Evolutionary conservation across 2,113 vertebrate genomes (phyloP).

Genomic region (Xyliphius kryptos): DNA sequence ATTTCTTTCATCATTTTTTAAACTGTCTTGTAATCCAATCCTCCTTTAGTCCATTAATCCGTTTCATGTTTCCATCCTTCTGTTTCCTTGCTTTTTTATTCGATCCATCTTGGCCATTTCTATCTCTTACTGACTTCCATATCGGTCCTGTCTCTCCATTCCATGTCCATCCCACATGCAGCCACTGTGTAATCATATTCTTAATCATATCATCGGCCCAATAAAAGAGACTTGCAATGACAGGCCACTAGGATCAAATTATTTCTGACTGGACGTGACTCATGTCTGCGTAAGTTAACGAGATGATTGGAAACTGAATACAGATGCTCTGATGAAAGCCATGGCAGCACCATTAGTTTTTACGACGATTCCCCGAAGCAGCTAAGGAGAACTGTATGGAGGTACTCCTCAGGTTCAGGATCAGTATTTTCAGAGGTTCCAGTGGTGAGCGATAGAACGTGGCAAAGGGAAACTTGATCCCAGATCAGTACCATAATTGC

Average conservation of each 20-base stretch:
- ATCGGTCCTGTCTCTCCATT: slow-evolving; percentile 12
- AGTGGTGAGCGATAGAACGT: slow-evolving; percentile 1
- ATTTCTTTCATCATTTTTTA: too few species aligned
- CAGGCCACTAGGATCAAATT: slow-evolving; percentile 27
- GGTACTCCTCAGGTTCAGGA: slow-evolving; percentile 23
- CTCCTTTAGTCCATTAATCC: background rate
- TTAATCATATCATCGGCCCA: slow-evolving; percentile 30
- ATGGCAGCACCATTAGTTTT: slow-evolving; percentile 36
- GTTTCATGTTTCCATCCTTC: background rate
- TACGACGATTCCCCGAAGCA: slow-evolving; percentile 29
- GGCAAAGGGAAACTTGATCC: slow-evolving; percentile 22
- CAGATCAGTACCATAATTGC: slow-evolving; percentile 11
- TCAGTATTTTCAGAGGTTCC: slow-evolving; percentile 8
- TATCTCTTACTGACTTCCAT: background rate
- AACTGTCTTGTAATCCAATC: background rate
- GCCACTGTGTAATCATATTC: slow-evolving; percentile 26
- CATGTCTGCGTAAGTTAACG: slow-evolving; percentile 29
- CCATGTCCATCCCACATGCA: slow-evolving; percentile 8
- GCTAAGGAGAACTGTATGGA: slow-evolving; percentile 16
- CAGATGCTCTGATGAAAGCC: slow-evolving; percentile 32
- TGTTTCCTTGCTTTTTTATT: background rate
- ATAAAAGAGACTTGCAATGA: slow-evolving; percentile 21
- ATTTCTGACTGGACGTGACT: slow-evolving; percentile 29
- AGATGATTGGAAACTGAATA: slow-evolving; percentile 36
- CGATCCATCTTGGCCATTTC: background rate